phyloP scores from a whole-genome alignment of 2,888 invertebrate genomes.

The Aphelenchoides bicaudatus region DNA sequence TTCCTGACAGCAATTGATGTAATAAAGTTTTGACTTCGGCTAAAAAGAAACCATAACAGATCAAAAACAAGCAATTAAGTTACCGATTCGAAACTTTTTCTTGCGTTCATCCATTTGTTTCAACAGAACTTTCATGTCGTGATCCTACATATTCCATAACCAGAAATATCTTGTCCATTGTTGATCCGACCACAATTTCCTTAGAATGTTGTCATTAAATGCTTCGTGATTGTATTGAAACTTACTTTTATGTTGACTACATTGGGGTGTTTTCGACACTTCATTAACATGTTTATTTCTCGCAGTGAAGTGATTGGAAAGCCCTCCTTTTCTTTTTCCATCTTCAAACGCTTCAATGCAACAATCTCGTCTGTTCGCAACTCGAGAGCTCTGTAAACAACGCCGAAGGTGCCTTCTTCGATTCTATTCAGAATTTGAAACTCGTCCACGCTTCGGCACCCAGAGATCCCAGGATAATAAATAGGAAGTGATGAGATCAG shows the following conservation, averaged over 20 bases:
- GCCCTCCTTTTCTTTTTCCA: slow-evolving; percentile 99
- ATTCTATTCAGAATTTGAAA: slow-evolving; percentile 94
- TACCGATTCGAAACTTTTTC: slow-evolving; percentile 64
- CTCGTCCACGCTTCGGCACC: slow-evolving; percentile 95
- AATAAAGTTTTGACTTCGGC: slow-evolving; percentile 77
- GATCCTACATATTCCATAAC: slow-evolving; percentile 99
- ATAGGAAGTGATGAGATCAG: slow-evolving; percentile 48
- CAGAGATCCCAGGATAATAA: slow-evolving; percentile 62
- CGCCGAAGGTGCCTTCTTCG: slow-evolving; percentile 98
- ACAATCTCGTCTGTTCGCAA: slow-evolving; percentile 93
- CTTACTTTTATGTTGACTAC: slow-evolving; percentile 81
- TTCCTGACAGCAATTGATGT: slow-evolving; percentile 83
- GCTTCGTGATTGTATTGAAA: background rate
- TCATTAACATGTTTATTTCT: slow-evolving; percentile 93
- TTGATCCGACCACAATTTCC: slow-evolving; percentile 97
- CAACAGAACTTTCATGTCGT: slow-evolving; percentile 94
- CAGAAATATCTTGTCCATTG: slow-evolving; percentile 83
- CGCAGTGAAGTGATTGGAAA: slow-evolving; percentile 96
- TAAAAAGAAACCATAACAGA: slow-evolving; percentile 39
- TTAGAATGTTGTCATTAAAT: slow-evolving; percentile 61
- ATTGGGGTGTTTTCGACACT: slow-evolving; percentile 84
- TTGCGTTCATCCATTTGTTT: slow-evolving; percentile 80
- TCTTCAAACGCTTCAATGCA: slow-evolving; percentile 92
- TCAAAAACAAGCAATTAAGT: background rate
- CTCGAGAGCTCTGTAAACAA: slow-evolving; percentile 91